Evolutionary conservation across 1,140 invertebrate genomes (phyloP), one percentile per base, ranked within the genome.

Genomic region (Caerostris extrusa): DNA sequence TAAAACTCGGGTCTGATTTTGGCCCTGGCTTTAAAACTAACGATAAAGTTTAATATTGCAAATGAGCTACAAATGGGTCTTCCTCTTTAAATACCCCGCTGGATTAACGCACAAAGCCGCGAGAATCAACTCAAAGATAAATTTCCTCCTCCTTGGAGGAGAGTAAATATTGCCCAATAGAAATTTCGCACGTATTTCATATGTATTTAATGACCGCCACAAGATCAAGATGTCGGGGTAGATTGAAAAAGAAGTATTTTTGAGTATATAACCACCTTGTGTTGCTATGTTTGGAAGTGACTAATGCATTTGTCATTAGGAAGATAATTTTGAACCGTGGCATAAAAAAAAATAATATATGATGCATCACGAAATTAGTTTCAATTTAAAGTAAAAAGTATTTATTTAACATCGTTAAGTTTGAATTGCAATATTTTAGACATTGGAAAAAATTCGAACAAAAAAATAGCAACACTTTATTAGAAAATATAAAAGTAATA

Each of bases 1-100:
- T 83, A 58, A 57, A 83, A 34, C 53, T n/a, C 17, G 5, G 14
- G 82, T 58, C 56, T 58, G 55, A 83, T 57, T 56, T 83, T 83
- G 19, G 19, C 82, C 53, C 53, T 12, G 19, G 82, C 55, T 55
- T 56, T 83, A 58, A 58, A 57, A 83, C 55, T 19, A 83, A 83
- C 56, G 82, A 83, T 83, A 83, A 83, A 83, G 19, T 56, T 83
- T 83, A 17, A 34, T 34, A 77, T 12, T 77, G 71, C 71, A 77
- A 77, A 77, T 77, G 69, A 77, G 69, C 5, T 77, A 50, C 71
- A 77, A 77, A 77, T 77, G 71, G 71, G 53, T 12, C 34, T 34
- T 34, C 61, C 17, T 50, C 71, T 77, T 77, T 77, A 77, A 77
- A 77, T 77, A 53, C 71, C 34, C 14, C 50, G 8, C 5, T 77